Percentiles rank a stretch among this genome's conserved stretches.
These are phyloP conservation scores for Coptotermes formosanus DNA, from an alignment of 1,140 invertebrate genomes.

Conservation along the genomic window DNA sequence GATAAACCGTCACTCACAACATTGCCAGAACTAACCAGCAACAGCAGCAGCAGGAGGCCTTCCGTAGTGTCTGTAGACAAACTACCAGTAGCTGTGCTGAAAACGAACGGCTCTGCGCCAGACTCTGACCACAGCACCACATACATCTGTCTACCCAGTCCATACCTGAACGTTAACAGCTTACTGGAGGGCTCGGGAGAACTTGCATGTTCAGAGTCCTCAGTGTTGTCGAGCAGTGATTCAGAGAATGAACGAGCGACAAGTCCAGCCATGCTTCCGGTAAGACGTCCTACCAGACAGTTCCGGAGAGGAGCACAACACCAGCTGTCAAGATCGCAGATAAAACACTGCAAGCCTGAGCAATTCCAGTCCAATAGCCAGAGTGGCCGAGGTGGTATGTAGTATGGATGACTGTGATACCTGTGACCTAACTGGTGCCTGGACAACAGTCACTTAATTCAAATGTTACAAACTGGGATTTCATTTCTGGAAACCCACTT, in stretches of 20 bases:
- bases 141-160: constrained; percentile 19
- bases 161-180: background rate
- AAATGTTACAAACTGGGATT: too few species aligned
- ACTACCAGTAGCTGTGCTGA: background rate
- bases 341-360: background rate
- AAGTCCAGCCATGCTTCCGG: background rate
- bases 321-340: background rate
- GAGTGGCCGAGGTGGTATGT: background rate
- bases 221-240: background rate
- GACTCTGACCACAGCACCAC: constrained; percentile 19
- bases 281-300: constrained; percentile 17
- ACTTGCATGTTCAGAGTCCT: constrained; percentile 26
- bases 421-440: too few species aligned
- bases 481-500: too few species aligned
- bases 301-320: background rate
- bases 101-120: background rate
- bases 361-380: background rate
- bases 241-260: background rate
- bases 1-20: background rate
- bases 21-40: background rate
- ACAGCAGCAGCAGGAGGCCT: background rate
- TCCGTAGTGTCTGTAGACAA: background rate
- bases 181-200: constrained; percentile 21
- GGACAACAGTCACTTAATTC: too few species aligned
- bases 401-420: too few species aligned